Evolutionary conservation across 2,113 vertebrate genomes (phyloP).

Genomic region (Ameiurus melas): DNA sequence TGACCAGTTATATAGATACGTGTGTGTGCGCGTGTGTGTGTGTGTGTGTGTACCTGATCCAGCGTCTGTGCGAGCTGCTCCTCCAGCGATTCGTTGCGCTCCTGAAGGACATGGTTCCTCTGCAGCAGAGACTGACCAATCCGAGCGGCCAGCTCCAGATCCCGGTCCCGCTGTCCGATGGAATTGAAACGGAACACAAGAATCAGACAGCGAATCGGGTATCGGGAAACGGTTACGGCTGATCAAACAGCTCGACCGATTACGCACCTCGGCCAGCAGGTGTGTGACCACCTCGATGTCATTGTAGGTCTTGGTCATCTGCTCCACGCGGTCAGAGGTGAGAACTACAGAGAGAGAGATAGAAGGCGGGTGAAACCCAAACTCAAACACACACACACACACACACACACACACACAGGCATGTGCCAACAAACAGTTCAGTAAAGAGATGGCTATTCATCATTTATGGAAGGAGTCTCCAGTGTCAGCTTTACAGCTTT

Average conservation of each 20-base stretch:
- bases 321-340: slow-evolving; percentile 80
- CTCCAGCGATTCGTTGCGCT: slow-evolving; percentile 90
- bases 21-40: not conserved
- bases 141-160: slow-evolving; percentile 93
- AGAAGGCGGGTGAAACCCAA: not conserved
- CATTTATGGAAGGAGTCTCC: not conserved
- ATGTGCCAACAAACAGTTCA: not conserved
- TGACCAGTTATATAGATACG: not conserved
- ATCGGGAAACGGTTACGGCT: not conserved
- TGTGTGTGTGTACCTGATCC: slow-evolving; percentile 80
- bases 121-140: slow-evolving; percentile 96
- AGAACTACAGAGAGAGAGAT: slow-evolving; percentile 75
- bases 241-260: not conserved
- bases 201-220: slow-evolving; percentile 28
- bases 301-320: slow-evolving; percentile 87
- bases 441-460: not conserved
- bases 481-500: not conserved
- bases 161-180: slow-evolving; percentile 85
- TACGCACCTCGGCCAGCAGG: slow-evolving; percentile 87
- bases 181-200: slow-evolving; percentile 2
- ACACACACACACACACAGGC: not conserved
- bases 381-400: not conserved
- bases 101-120: slow-evolving; percentile 86
- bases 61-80: slow-evolving; percentile 88
- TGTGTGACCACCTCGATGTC: slow-evolving; percentile 91